Evolutionary conservation across 2,797 vertebrate species (phyloP), one percentile per base, ranked within the genome.

Genomic region (Etheostoma perlongum): DNA sequence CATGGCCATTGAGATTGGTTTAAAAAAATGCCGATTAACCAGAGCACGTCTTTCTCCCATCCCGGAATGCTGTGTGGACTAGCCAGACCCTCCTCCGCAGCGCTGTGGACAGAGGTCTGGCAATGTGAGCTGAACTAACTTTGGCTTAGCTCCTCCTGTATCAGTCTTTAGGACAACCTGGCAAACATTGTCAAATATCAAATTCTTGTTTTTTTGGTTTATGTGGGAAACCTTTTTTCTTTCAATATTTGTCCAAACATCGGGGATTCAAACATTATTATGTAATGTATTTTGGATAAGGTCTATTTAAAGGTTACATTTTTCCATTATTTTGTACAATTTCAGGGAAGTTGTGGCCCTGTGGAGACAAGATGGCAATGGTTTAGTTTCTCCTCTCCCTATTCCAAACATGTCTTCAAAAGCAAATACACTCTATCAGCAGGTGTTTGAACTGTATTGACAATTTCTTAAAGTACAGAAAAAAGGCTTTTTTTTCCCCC

Each of bases 371-470:
- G 59, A 78, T 83, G 77, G 67, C 74, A 74, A 40, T 7, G 47
- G 54, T 70, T 36, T 1, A 16, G 42, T 76, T 72, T 63, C 59
- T 85, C 71, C 79, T 67, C 72, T 82, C 18, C 67, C 74, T 81
- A 84, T 91, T 90, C 82, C 90, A 91, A 90, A 86, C 65, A 51
- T 44, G 64, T 76, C 79, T 87, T 84, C 54, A 86, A 72, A 91
- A 88, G 84, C 84, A 92, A 92, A 91, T 88, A 88, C 86, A 85
- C 85, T 86, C 81, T 74, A 81, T 79, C 72, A 55, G 83, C 81
- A 83, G 72, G 83, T 87, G 89, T 89, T 93, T 83, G 78, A 87
- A 87, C 81, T 86, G 67, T 91, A 92, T 92, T 92, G 91, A 90
- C 92, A 91, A 89, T 91, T 87, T 86, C 87, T 85, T 90, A 88